Evolutionary conservation across 2,797 vertebrate genomes (phyloP).

Genomic region (Tauraco hartlaubi): DNA sequence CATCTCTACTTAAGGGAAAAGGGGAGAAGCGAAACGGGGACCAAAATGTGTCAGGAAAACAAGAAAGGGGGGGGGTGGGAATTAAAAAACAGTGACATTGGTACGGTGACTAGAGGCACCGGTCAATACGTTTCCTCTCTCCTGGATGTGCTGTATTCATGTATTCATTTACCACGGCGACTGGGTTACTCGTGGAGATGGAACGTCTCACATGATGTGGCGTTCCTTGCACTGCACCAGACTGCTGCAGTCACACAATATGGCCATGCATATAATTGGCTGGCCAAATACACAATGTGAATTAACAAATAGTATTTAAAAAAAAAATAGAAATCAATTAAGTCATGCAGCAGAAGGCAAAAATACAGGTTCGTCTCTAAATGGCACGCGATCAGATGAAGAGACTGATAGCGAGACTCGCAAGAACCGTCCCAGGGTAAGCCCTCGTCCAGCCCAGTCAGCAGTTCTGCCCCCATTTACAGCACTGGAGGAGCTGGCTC

Average conservation of each 20-base stretch:
- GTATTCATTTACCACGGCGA: background rate
- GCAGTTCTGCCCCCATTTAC: background rate
- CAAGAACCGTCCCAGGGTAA: background rate
- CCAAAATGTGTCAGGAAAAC: conserved; percentile 67
- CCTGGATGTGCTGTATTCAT: conserved; percentile 7
- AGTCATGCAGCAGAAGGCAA: conserved; percentile 41
- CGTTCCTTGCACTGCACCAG: background rate
- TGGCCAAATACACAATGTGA: conserved; percentile 31
- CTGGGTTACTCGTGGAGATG: conserved; percentile 36
- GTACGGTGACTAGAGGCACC: background rate
- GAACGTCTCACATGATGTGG: conserved; percentile 20
- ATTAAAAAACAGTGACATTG: background rate
- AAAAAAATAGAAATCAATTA: conserved; percentile 59
- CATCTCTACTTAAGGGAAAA: conserved; percentile 89
- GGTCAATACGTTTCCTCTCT: conserved; percentile 36
- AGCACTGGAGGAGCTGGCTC: background rate
- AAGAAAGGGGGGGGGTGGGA: background rate
- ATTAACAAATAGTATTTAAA: conserved; percentile 45
- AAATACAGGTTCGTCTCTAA: conserved; percentile 48
- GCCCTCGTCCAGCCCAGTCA: rapidly evolving
- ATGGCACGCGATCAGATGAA: background rate
- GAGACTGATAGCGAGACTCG: background rate
- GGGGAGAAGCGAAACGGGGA: conserved; percentile 68
- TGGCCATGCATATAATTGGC: conserved; percentile 57
- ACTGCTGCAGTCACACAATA: conserved; percentile 59